These are phyloP conservation scores for Aleadryas rufinucha DNA, from an alignment of 2,113 vertebrate species.

Conservation along the genomic window DNA sequence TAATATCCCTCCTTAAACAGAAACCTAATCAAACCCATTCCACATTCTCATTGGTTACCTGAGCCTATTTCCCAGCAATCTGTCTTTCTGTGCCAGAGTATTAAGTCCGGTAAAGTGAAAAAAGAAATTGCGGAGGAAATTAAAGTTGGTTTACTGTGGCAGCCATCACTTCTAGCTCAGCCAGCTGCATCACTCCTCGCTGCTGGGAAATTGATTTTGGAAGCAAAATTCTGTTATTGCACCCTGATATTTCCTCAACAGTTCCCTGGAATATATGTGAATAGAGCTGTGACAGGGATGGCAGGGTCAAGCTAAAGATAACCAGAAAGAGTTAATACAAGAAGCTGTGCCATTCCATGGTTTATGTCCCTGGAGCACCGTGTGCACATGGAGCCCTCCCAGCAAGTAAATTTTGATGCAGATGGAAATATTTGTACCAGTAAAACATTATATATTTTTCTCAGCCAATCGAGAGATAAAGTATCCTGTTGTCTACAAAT, in stretches of 20 bases:
- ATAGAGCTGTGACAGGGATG: not conserved
- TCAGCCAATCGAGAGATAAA: not conserved
- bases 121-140: not conserved
- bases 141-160: not conserved
- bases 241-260: not conserved
- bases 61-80: not conserved
- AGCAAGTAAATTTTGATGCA: not conserved
- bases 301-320: not conserved
- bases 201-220: not conserved
- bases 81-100: not conserved
- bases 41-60: not conserved
- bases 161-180: not conserved
- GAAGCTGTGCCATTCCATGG: not conserved
- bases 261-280: not conserved
- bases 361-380: not conserved
- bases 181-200: fast-evolving
- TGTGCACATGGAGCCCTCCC: not conserved
- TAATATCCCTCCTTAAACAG: not conserved
- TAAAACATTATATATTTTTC: not conserved
- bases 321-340: not conserved
- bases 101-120: not conserved
- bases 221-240: not conserved
- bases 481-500: not conserved
- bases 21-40: conserved; percentile 5
- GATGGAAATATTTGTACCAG: not conserved